These are phyloP conservation scores for Silurus aristotelis DNA, from an alignment of 2,797 vertebrate species.

Conservation along the genomic window DNA sequence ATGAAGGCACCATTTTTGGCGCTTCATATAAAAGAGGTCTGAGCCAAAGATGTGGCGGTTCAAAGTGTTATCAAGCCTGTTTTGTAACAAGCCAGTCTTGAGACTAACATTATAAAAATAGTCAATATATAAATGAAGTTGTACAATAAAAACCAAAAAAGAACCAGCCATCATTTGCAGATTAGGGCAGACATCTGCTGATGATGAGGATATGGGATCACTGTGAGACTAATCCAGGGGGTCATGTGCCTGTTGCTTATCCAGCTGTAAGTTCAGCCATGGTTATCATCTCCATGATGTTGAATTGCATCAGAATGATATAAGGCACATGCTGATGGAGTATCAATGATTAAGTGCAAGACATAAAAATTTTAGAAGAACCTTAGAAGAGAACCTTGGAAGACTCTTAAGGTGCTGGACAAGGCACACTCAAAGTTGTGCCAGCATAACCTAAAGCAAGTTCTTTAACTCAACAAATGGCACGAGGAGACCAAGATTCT, in stretches of 20 bases:
- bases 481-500: constrained; percentile 90
- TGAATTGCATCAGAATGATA: constrained; percentile 89
- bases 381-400: constrained; percentile 88
- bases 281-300: constrained; percentile 92
- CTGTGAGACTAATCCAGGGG: constrained; percentile 92
- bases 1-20: constrained; percentile 96
- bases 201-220: constrained; percentile 90
- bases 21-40: constrained; percentile 90
- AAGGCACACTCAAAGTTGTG: constrained; percentile 85
- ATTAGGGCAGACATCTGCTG: constrained; percentile 90
- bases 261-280: constrained; percentile 86
- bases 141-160: constrained; percentile 88
- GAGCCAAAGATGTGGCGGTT: constrained; percentile 91
- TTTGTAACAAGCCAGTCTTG: constrained; percentile 79
- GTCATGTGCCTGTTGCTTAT: constrained; percentile 96
- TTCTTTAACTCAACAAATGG: constrained; percentile 84
- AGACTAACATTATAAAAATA: constrained; percentile 87
- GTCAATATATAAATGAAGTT: constrained; percentile 95
- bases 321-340: constrained; percentile 94
- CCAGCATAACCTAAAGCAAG: constrained; percentile 87
- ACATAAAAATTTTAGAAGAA: constrained; percentile 83
- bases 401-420: constrained; percentile 90
- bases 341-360: constrained; percentile 89
- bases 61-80: constrained; percentile 91
- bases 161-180: constrained; percentile 85